Conservation (phyloP, 2,797 vertebrate species). For the Bovichtus diacanthus region DNA sequence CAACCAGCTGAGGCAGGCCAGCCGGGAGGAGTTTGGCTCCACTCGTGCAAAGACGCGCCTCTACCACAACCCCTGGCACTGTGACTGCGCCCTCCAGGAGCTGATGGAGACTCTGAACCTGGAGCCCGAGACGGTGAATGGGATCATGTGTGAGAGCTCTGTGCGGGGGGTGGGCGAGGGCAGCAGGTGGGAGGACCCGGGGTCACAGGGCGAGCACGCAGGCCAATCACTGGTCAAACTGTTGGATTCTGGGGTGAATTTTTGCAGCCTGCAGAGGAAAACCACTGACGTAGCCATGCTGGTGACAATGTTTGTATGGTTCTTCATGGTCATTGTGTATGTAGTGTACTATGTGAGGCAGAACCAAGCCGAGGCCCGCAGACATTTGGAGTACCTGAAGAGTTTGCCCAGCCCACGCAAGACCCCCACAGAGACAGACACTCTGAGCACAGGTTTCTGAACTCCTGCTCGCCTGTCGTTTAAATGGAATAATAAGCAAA, state of each 20-base stretch:
- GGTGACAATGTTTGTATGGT: constrained; percentile 88
- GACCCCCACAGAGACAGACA: constrained; percentile 78
- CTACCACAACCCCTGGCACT: constrained; percentile 88
- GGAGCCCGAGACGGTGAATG: constrained; percentile 79
- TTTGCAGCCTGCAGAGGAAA: constrained; percentile 86
- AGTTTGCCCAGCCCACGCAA: constrained; percentile 82
- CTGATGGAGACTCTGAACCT: constrained; percentile 84
- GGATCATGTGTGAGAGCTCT: constrained; percentile 79
- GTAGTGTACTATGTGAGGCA: constrained; percentile 86
- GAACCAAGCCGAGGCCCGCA: constrained; percentile 82
- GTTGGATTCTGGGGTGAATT: constrained; percentile 85
- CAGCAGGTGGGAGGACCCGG: constrained; percentile 83
- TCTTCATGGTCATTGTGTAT: constrained; percentile 84
- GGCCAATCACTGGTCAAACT: constrained; percentile 83
- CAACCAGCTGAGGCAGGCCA: constrained; percentile 82
- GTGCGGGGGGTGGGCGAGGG: constrained; percentile 79
- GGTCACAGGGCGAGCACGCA: constrained; percentile 75
- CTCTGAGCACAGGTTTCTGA: constrained; percentile 86
- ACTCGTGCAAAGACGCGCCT: constrained; percentile 84
- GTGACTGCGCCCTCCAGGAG: constrained; percentile 86
- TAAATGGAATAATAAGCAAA: constrained; percentile 23
- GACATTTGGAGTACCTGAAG: constrained; percentile 86
- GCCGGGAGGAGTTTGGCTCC: constrained; percentile 69
- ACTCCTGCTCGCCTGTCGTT: constrained; percentile 8
- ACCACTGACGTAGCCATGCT: constrained; percentile 86